Evolutionary conservation across 1,140 invertebrate genomes (phyloP), one percentile per base, ranked within the genome.

Genomic region (Drosophila dunni): DNA sequence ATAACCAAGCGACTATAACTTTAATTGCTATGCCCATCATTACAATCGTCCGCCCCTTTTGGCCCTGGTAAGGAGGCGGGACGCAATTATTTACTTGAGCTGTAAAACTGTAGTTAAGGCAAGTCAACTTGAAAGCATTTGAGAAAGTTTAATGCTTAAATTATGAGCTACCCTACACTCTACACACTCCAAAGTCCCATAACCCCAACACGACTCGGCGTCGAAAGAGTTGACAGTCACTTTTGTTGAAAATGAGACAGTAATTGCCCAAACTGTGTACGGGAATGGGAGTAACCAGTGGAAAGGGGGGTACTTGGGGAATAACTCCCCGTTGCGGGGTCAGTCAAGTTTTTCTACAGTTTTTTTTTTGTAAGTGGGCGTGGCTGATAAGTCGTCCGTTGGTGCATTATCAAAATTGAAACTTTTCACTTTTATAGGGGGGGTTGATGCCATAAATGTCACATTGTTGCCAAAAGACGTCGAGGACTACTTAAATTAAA

Each of bases 71-170:
- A 51, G 15, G 34, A 36, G 40, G 48, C 13, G 45, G 70, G 53
- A 51, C 78, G 83, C 79, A 88, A 88, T 88, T 88, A 88, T 88
- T 88, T 88, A 88, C 83, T 88, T 88, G 83, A 88, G 83, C 83
- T 86, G 84, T 88, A 88, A 88, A 88, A 88, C 79, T 83, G 83
- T 88, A 88, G 83, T 88, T 89, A 88, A 88, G 83, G 69, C 84
- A 88, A 88, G 84, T 88, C 83, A 89, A 88, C 83, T 88, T 83
- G 83, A 88, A 88, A 88, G 83, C 84, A 89, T 88, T 88, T 79
- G 80, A 78, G 77, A 88, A 88, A 88, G 83, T 88, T 88, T 88
- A 88, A 88, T 88, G 84, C 84, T 88, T 88, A 88, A 88, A 88
- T 88, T 88, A 88, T 88, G 84, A 88, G 83, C 84, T 64, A 65